Conservation (phyloP, 2,113 vertebrate genomes). For the Eolophus roseicapilla region DNA sequence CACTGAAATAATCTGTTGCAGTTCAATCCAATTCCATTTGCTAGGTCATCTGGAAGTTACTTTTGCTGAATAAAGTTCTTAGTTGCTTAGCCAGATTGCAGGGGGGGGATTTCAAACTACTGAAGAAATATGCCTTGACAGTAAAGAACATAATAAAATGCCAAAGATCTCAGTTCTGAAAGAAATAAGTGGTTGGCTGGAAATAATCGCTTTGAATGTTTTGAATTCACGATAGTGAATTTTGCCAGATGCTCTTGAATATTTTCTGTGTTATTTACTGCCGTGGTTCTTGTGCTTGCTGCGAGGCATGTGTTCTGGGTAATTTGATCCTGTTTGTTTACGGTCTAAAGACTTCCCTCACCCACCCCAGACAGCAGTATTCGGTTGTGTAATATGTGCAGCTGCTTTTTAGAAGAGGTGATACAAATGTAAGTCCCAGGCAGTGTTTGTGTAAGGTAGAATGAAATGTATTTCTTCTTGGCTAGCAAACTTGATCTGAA, state of each 20-base stretch:
- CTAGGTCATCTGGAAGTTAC: slow-evolving; percentile 28
- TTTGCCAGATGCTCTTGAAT: slow-evolving; percentile 15
- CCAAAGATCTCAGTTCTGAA: not conserved
- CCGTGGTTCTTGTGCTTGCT: not conserved
- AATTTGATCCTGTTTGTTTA: slow-evolving; percentile 1
- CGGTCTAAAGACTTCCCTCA: not conserved
- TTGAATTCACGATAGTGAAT: not conserved
- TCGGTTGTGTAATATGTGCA: not conserved
- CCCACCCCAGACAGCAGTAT: not conserved
- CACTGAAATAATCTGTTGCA: not conserved
- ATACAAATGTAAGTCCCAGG: not conserved
- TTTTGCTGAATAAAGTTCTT: not conserved
- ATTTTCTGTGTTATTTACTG: not conserved
- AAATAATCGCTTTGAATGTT: slow-evolving; percentile 23
- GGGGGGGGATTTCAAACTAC: not conserved
- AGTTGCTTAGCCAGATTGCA: not conserved
- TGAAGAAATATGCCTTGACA: not conserved
- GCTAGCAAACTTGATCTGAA: not conserved
- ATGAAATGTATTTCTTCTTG: not conserved
- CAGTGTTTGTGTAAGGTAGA: not conserved
- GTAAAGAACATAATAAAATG: not conserved
- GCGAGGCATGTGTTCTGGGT: not conserved
- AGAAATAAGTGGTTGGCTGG: not conserved
- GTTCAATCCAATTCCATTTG: slow-evolving; percentile 32
- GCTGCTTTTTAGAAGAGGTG: not conserved